These are phyloP conservation scores for Drosophila colorata DNA, from an alignment of 2,888 invertebrate species.

Conservation along the genomic window DNA sequence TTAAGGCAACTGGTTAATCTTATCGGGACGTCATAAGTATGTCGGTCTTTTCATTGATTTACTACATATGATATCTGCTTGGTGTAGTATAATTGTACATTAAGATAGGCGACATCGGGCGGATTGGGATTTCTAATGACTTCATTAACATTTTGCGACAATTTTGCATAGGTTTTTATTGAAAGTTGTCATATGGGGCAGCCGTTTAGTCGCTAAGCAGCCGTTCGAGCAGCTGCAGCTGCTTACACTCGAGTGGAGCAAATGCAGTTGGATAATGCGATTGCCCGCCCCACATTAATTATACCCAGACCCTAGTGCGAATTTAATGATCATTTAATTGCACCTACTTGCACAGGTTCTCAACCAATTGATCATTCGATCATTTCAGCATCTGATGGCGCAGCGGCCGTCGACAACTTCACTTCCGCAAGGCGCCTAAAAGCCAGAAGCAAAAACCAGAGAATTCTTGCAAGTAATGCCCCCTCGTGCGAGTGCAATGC, in stretches of 20 bases:
- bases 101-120: not conserved
- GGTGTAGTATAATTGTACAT: not conserved
- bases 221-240: conserved; percentile 24
- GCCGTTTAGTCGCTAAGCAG: not conserved
- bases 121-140: conserved; percentile 40
- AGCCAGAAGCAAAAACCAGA: not conserved
- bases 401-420: conserved; percentile 8
- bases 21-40: conserved; percentile 18
- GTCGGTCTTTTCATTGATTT: conserved; percentile 5
- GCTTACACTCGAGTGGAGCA: conserved; percentile 12
- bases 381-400: conserved; percentile 12
- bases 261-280: conserved; percentile 16
- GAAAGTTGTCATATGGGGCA: conserved; percentile 29
- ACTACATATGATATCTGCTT: conserved; percentile 4
- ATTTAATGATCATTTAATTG: conserved; percentile 59
- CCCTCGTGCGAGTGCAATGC: conserved; percentile 14
- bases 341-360: conserved; percentile 18
- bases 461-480: conserved; percentile 41
- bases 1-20: conserved; percentile 13
- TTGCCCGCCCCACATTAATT: conserved; percentile 22
- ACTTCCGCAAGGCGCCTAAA: conserved; percentile 48
- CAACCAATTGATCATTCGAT: conserved; percentile 14
- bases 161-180: conserved; percentile 45
- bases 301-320: conserved; percentile 13
- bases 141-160: conserved; percentile 60